phyloP scores from a whole-genome alignment of 1,140 invertebrate genomes.

The Oryzaephilus surinamensis region DNA sequence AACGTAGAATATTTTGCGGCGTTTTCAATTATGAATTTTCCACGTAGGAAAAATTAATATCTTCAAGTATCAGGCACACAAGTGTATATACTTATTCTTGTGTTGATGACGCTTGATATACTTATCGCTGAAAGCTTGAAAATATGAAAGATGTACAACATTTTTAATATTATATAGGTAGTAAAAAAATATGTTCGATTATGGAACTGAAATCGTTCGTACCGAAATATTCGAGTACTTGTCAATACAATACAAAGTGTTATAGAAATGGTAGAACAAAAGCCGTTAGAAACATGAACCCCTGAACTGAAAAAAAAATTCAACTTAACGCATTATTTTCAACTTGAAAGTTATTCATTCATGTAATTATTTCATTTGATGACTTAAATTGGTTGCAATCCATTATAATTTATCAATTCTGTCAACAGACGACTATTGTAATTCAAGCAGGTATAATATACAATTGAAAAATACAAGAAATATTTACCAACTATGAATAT shows the following conservation, averaged over 20 bases:
- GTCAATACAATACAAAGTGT: constrained; percentile 19
- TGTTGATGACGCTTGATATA: too few relatives aligned
- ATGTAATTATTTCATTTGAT: constrained; percentile 21
- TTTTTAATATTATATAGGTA: too few relatives aligned
- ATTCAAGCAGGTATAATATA: constrained; percentile 18
- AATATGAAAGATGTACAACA: too few relatives aligned
- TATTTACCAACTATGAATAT: neutral
- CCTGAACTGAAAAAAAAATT: too few relatives aligned
- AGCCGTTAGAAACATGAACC: constrained; percentile 16
- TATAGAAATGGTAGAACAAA: constrained; percentile 9
- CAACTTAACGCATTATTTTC: constrained; percentile 16
- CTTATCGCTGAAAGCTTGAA: too few relatives aligned
- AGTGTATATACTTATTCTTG: too few relatives aligned
- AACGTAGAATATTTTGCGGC: too few relatives aligned
- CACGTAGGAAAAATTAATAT: too few relatives aligned
- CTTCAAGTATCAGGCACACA: too few relatives aligned
- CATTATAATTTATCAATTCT: constrained; percentile 22
- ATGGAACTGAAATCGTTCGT: too few relatives aligned
- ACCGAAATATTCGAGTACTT: constrained; percentile 20
- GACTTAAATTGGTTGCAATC: constrained; percentile 18
- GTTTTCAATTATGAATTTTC: too few relatives aligned
- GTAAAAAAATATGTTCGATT: too few relatives aligned
- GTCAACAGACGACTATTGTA: constrained; percentile 17
- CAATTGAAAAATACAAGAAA: constrained; percentile 4
- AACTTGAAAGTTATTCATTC: constrained; percentile 15